Evolutionary conservation across 2,797 vertebrate genomes (phyloP).

Genomic region (Scolopax bukidnonensis): DNA sequence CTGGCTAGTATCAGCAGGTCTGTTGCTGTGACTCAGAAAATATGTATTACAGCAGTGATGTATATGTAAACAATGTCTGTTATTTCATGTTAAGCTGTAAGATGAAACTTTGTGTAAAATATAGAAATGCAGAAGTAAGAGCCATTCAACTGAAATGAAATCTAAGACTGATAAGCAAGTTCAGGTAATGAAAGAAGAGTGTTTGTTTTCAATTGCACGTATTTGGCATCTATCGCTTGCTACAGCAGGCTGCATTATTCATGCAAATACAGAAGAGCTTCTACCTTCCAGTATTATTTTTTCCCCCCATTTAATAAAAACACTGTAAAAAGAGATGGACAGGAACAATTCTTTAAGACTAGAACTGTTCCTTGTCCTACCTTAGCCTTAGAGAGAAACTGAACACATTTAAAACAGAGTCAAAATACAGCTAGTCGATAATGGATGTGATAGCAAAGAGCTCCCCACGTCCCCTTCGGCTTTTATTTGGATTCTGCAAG

Average conservation of each 20-base stretch:
- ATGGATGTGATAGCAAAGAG: not conserved
- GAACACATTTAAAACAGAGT: not conserved
- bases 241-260: slow-evolving; percentile 34
- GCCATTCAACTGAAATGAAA: not conserved
- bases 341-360: not conserved
- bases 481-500: not conserved
- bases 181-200: not conserved
- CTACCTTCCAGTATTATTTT: not conserved
- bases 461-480: not conserved
- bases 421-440: not conserved
- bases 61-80: not conserved
- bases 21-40: not conserved
- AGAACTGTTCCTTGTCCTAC: not conserved
- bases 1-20: not conserved
- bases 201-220: not conserved
- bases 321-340: not conserved
- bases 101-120: not conserved
- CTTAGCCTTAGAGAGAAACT: not conserved
- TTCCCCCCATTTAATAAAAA: not conserved
- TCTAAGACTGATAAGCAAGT: slow-evolving; percentile 47
- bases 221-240: slow-evolving; percentile 33
- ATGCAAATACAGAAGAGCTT: not conserved
- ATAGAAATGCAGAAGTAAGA: not conserved
- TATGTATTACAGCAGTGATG: not conserved
- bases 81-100: not conserved